A percentile compares a stretch with the other conserved stretches of the same genome.
Conservation (phyloP, 2,113 vertebrate genomes). For the Vicugna pacos region DNA sequence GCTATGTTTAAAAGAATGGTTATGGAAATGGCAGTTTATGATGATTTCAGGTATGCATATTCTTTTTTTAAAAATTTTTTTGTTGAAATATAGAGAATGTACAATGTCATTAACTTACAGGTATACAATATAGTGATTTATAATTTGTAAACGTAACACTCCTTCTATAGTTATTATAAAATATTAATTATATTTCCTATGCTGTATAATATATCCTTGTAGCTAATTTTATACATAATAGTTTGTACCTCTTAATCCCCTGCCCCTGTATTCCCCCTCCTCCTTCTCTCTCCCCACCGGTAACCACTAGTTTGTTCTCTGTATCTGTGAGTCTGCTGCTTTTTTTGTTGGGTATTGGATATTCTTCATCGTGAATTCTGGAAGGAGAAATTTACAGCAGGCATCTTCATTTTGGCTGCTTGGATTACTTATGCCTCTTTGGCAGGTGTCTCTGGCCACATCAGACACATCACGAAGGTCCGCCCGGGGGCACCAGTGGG, state of each 20-base stretch:
- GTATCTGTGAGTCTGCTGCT: neutral
- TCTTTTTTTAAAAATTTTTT: neutral
- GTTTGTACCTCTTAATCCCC: neutral
- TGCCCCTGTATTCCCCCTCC: neutral
- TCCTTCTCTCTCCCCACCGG: neutral
- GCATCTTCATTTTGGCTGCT: neutral
- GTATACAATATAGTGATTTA: neutral
- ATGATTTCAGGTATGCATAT: neutral
- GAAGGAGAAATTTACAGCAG: neutral
- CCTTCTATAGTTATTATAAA: neutral
- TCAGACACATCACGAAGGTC: neutral
- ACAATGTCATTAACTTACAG: neutral
- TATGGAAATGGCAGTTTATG: neutral
- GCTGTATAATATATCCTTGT: neutral
- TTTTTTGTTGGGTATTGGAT: neutral
- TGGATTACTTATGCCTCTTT: neutral
- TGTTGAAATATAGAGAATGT: neutral
- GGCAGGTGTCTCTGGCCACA: neutral
- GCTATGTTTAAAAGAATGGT: neutral
- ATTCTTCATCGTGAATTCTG: neutral
- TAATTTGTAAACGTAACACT: neutral
- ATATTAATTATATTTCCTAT: neutral
- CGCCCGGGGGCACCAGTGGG: fast-evolving
- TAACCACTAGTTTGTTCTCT: neutral
- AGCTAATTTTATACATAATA: neutral